A percentile compares a stretch with the other conserved stretches of the same genome.
phyloP scores from a whole-genome alignment of 2,113 vertebrate species.

The Ammodytes dubius region DNA sequence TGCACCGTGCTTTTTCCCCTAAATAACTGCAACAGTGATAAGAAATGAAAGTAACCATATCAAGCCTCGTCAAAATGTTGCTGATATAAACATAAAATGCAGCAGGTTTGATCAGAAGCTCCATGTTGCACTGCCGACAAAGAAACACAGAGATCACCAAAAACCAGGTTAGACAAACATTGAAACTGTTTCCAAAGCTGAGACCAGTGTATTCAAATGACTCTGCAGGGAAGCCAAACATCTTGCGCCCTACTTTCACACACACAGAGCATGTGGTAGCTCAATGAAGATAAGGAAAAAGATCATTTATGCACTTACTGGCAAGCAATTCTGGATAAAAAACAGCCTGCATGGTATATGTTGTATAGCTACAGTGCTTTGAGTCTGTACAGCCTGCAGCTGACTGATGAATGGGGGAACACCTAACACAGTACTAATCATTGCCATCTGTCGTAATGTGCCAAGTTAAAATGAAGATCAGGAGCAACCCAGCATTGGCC shows the following conservation, averaged over 20 bases:
- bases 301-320: not conserved
- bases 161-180: slow-evolving; percentile 42
- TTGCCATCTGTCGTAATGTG: slow-evolving; percentile 8
- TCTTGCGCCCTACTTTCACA: slow-evolving; percentile 16
- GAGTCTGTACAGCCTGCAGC: slow-evolving; percentile 21
- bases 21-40: not conserved
- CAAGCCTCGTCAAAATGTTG: not conserved
- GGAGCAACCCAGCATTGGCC: not conserved
- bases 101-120: not conserved
- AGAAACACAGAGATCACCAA: slow-evolving; percentile 3
- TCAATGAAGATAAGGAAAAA: not conserved
- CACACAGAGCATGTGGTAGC: not conserved
- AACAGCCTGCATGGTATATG: not conserved
- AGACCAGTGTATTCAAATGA: slow-evolving; percentile 11
- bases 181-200: slow-evolving; percentile 21
- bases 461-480: slow-evolving; percentile 7
- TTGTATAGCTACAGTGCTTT: slow-evolving; percentile 1
- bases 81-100: not conserved
- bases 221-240: slow-evolving; percentile 18
- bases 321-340: not conserved
- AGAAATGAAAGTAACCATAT: not conserved
- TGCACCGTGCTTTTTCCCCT: not conserved
- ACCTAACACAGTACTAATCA: slow-evolving; percentile 21
- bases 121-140: not conserved
- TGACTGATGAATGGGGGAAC: slow-evolving; percentile 17